Percentiles rank a stretch among this genome's conserved stretches.
Conservation (phyloP, 2,113 vertebrate species). For the Coracopsis vasa region DNA sequence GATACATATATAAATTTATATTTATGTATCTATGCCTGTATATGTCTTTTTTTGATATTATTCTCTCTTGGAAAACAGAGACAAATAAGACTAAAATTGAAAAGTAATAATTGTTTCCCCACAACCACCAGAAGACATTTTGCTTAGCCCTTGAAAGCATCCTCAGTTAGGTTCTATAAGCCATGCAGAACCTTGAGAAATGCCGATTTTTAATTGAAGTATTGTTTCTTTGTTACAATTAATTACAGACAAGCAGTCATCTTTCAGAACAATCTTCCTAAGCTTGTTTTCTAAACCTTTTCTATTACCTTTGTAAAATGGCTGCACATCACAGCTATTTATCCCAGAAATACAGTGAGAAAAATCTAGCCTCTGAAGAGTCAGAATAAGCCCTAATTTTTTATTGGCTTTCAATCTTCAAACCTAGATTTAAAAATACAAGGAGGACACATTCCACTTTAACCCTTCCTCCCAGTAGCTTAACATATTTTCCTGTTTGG, state of each 20-base stretch:
- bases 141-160: neutral
- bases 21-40: neutral
- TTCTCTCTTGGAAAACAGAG: neutral
- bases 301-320: neutral
- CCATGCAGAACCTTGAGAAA: neutral
- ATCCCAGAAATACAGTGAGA: neutral
- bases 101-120: neutral
- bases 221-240: neutral
- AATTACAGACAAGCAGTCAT: neutral
- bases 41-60: neutral
- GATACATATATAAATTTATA: neutral
- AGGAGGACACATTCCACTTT: neutral
- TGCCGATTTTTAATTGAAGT: neutral
- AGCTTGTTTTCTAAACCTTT: neutral
- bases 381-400: neutral
- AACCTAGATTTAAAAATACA: neutral
- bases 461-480: rapidly evolving
- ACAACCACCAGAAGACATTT: neutral
- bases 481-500: neutral
- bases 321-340: neutral
- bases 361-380: neutral
- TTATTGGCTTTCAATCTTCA: neutral
- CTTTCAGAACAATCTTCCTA: neutral
- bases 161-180: neutral
- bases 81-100: neutral